phyloP scores from a whole-genome alignment of 2,113 vertebrate genomes.

The Castor canadensis region DNA sequence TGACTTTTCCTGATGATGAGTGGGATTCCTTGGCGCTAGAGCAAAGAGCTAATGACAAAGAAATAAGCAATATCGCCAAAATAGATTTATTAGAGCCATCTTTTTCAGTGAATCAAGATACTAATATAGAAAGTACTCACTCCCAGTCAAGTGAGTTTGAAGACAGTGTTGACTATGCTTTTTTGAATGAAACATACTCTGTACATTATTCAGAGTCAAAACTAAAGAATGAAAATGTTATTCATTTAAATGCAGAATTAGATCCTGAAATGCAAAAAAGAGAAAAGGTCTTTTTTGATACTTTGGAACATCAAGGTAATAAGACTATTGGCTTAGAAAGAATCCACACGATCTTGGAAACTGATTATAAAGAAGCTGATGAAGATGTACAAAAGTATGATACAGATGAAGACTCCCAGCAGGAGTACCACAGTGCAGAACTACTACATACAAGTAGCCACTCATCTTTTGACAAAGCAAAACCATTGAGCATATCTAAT shows the following conservation, averaged over 20 bases:
- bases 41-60: not conserved
- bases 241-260: conserved; percentile 64
- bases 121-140: not conserved
- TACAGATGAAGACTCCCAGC: conserved; percentile 70
- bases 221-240: conserved; percentile 53
- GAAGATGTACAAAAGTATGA: not conserved
- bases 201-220: conserved; percentile 59
- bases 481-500: not conserved
- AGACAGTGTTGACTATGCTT: not conserved
- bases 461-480: not conserved
- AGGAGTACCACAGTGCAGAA: conserved; percentile 79
- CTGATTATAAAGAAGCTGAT: not conserved
- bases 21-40: conserved; percentile 24
- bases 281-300: conserved; percentile 12
- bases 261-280: conserved; percentile 53
- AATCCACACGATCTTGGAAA: not conserved
- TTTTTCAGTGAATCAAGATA: not conserved
- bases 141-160: not conserved
- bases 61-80: not conserved
- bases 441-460: not conserved
- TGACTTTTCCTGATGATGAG: not conserved
- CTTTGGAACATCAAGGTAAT: not conserved
- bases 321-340: not conserved
- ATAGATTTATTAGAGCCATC: not conserved
- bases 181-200: conserved; percentile 58